Evolutionary conservation across 2,797 vertebrate genomes (phyloP).

Genomic region (Melanotaenia boesemani): DNA sequence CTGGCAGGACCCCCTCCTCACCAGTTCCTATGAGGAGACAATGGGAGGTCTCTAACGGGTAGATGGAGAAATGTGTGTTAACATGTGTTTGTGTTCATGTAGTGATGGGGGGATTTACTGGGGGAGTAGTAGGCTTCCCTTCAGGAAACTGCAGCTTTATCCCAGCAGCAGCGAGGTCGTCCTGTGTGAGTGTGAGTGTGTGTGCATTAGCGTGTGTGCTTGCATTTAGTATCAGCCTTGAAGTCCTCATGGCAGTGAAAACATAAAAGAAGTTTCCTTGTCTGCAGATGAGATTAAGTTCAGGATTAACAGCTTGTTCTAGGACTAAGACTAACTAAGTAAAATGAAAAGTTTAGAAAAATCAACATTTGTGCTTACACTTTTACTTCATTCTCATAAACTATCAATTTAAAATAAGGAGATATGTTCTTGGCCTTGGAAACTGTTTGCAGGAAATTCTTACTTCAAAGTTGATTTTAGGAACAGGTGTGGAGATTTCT

Average conservation of each 20-base stretch:
- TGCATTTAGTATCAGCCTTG: conserved; percentile 8
- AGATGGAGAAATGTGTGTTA: conserved; percentile 50
- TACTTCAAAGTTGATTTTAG: background rate
- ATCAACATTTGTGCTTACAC: background rate
- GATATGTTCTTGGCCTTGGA: background rate
- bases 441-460: background rate
- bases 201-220: conserved; percentile 5
- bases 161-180: conserved; percentile 62
- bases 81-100: conserved; percentile 29
- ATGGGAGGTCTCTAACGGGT: conserved; percentile 79
- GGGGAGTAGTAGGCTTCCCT: conserved; percentile 73
- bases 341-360: conserved; percentile 16
- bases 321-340: conserved; percentile 11
- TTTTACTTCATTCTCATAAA: background rate
- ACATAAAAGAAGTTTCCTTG: conserved; percentile 17
- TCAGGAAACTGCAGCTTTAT: conserved; percentile 83
- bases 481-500: background rate
- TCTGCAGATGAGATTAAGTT: conserved; percentile 25
- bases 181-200: conserved; percentile 3
- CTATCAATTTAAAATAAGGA: background rate
- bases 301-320: conserved; percentile 25
- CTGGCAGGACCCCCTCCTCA: conserved; percentile 63
- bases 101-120: conserved; percentile 57
- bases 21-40: conserved; percentile 77
- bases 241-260: conserved; percentile 34